Base-by-base conservation (phyloP, 1,140 invertebrate genomes). In the Bombus fervidus region DNA sequence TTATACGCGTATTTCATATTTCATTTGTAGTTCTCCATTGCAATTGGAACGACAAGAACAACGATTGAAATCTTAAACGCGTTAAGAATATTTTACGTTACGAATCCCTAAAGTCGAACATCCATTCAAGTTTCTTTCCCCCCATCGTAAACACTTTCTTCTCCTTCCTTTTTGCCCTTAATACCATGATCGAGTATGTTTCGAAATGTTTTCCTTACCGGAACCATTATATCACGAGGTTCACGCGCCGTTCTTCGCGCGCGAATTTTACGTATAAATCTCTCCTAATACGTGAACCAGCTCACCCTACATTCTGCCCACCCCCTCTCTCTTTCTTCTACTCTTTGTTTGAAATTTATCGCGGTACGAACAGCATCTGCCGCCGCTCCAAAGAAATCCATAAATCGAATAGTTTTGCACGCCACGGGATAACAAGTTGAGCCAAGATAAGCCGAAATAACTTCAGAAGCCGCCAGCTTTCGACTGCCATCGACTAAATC, bases 331-430 rank as follows among this genome's bases (percentile, higher is more conserved):
- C 57, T 37, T n/a, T 31, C 15, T 12, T 10, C 18, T 37, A 22
- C 34, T 22, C 18, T 66, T 66, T 34, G 57, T 39, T 37, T 47
- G 53, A 53, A 86, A 88, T 89, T 86, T 89, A 89, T 89, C 66
- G 64, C 77, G 47, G 68, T 37, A 37, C 77, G 64, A 47, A 59
- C 83, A 82, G 85, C 87, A 88, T 89, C 79, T 88, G 88, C 74
- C 73, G 62, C 66, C 53, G 71, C 73, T 47, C 34, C 43, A 59
- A 79, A 76, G 83, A 73, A 88, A 76, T 77, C 80, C 79, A 75
- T 89, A 89, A 89, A 86, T 88, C 87, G 85, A 78, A 86, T 47
- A 87, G 66, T 89, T 89, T 89, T 86, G 74, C 74, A 76, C 81
- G 81, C 81, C 78, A 18, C 62, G 84, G 66, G 87, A 88, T 89